A percentile compares a stretch with the other conserved stretches of the same genome.
Evolutionary conservation across 2,113 vertebrate genomes (phyloP).

Genomic region (Scalopus aquaticus): DNA sequence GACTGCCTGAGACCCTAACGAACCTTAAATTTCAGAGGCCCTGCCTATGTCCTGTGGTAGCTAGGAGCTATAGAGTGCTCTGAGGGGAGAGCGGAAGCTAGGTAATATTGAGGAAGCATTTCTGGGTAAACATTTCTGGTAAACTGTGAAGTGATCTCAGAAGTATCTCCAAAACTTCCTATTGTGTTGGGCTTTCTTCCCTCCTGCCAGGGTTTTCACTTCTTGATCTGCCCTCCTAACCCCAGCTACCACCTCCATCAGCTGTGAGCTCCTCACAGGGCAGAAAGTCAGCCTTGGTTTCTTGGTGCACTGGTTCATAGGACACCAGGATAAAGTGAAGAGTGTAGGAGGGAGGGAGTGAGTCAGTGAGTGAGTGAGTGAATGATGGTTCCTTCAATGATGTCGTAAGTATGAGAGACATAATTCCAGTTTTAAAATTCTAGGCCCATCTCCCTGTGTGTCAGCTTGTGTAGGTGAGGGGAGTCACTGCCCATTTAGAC

Average conservation of each 20-base stretch:
- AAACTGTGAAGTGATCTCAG: neutral
- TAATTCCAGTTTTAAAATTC: neutral
- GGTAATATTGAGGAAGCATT: neutral
- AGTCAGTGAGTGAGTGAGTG: neutral
- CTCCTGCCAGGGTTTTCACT: neutral
- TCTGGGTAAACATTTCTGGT: conserved; percentile 13
- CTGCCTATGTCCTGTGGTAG: neutral
- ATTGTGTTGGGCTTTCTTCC: neutral
- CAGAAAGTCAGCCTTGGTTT: neutral
- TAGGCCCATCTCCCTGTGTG: neutral
- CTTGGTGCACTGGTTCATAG: neutral
- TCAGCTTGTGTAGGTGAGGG: neutral
- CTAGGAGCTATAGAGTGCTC: neutral
- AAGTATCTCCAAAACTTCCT: neutral
- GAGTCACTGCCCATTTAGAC: neutral
- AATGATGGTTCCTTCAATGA: neutral
- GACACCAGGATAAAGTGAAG: neutral
- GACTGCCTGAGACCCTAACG: accelerated
- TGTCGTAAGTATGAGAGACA: neutral
- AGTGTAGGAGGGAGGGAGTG: too few species aligned
- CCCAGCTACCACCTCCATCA: too few species aligned
- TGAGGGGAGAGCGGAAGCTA: neutral
- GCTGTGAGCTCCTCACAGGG: neutral
- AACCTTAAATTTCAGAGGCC: neutral
- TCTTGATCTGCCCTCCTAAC: neutral